Evolutionary conservation across 1,140 invertebrate species (phyloP).

Genomic region (Euwallacea fornicatus): DNA sequence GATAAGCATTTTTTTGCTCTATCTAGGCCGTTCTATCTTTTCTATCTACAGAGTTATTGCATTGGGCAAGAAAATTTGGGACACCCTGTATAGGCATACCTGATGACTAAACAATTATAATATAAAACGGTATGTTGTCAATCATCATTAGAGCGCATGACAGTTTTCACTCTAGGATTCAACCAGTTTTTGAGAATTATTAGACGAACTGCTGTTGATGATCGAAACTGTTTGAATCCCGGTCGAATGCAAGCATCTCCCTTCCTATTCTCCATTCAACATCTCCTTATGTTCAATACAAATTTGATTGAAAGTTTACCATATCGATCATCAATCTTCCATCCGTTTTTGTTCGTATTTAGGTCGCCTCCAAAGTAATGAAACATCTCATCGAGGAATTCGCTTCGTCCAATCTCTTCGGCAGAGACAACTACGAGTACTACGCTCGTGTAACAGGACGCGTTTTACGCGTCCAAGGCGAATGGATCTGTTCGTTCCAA

Average conservation of each 20-base stretch:
- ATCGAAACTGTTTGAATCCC: too few species aligned
- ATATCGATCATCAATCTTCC: not conserved
- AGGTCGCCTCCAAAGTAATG: slow-evolving; percentile 92
- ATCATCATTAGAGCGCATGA: too few species aligned
- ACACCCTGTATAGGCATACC: too few species aligned
- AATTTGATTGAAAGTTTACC: not conserved
- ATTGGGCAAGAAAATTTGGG: too few species aligned
- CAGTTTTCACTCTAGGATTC: too few species aligned
- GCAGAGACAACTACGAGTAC: slow-evolving; percentile 95
- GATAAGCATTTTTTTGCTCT: not conserved
- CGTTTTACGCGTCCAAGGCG: slow-evolving; percentile 87
- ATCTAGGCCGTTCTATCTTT: not conserved
- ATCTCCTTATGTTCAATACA: not conserved
- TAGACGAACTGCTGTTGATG: too few species aligned
- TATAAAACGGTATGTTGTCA: too few species aligned
- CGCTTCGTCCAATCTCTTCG: slow-evolving; percentile 92
- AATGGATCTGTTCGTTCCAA: slow-evolving; percentile 92
- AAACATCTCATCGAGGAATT: slow-evolving; percentile 97
- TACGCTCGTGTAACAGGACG: slow-evolving; percentile 94
- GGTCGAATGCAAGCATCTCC: too few species aligned
- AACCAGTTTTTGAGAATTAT: too few species aligned
- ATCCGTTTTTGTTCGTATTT: slow-evolving; percentile 15
- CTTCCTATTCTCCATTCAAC: not conserved
- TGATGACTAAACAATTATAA: too few species aligned
- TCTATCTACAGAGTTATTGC: not conserved